phyloP scores from a whole-genome alignment of 2,113 vertebrate genomes.

The Gallinago jamesoni region DNA sequence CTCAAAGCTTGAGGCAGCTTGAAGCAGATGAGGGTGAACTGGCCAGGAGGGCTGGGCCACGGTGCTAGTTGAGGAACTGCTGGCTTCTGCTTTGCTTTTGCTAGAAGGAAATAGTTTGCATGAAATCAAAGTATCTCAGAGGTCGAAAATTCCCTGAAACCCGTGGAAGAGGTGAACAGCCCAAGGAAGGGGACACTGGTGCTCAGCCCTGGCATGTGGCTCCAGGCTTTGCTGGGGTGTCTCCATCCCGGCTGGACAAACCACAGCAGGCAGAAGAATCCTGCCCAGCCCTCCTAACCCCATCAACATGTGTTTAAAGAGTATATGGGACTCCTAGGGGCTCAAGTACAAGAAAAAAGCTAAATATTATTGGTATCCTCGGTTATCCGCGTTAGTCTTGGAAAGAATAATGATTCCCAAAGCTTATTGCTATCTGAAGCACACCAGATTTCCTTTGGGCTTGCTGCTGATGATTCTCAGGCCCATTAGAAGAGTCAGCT shows the following conservation, averaged over 20 bases:
- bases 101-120: neutral
- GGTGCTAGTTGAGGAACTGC: neutral
- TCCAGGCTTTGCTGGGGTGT: neutral
- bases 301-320: neutral
- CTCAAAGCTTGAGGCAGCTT: neutral
- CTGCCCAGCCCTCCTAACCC: neutral
- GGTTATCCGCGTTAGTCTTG: neutral
- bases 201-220: neutral
- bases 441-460: slow-evolving; percentile 48
- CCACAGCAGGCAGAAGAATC: neutral
- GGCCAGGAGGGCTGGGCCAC: neutral
- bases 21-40: neutral
- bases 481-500: slow-evolving; percentile 24
- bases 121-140: neutral
- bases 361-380: neutral
- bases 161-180: neutral
- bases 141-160: neutral
- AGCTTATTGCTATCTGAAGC: slow-evolving; percentile 55
- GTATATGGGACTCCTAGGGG: neutral
- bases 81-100: neutral
- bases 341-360: neutral
- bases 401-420: slow-evolving; percentile 40
- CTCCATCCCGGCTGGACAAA: rapidly evolving
- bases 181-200: neutral
- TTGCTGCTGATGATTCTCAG: slow-evolving; percentile 20